Evolutionary conservation across 2,113 vertebrate species (phyloP), one percentile per base, ranked within the genome.

Genomic region (Petrocephalus microphthalmus): DNA sequence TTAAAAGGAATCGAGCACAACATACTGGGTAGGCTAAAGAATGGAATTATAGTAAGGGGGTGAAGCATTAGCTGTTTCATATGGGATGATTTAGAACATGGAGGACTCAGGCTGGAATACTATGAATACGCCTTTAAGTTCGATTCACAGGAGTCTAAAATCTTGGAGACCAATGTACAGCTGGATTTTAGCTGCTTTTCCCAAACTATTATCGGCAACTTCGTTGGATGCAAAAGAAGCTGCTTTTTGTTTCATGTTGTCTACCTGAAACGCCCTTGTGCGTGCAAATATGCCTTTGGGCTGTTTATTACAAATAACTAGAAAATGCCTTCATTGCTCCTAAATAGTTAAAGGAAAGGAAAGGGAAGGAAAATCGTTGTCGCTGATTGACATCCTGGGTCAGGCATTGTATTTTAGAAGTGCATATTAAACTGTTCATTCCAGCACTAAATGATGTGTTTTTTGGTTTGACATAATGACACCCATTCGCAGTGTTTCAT

Each of bases 391-490:
- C 42, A 25, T 84, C 82, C 22, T 84, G 82, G 42, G 49, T 19
- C 53, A 86, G 37, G 13, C 67, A 6, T 74, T 74, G 67, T 57
- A 25, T 42, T 56, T 86, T 37, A 60, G 37, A 13, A 52, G 84
- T 33, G 7, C 52, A 33, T 85, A 64, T 25, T 64, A 64, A 64
- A 25, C 10, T 22, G 83, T 88, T 83, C 52, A 83, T 42, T 83
- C 71, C 37, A 15, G 42, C 82, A 84, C 54, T 84, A 67, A 64
- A 88, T 53, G 53, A 88, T 88, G 88, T 83, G 78, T 84, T 88
- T 88, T 88, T 88, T 83, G 29, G 87, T 64, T 88, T 88, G 42
- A 64, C 56, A 53, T 88, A 33, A 47, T 22, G 82, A 60, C 54
- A n/a, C 22, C 22, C 42, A 3, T 67, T 56, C 82, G 81, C 84